phyloP scores from a whole-genome alignment of 2,797 vertebrate species.

The Enteromius unitaeniatus region DNA sequence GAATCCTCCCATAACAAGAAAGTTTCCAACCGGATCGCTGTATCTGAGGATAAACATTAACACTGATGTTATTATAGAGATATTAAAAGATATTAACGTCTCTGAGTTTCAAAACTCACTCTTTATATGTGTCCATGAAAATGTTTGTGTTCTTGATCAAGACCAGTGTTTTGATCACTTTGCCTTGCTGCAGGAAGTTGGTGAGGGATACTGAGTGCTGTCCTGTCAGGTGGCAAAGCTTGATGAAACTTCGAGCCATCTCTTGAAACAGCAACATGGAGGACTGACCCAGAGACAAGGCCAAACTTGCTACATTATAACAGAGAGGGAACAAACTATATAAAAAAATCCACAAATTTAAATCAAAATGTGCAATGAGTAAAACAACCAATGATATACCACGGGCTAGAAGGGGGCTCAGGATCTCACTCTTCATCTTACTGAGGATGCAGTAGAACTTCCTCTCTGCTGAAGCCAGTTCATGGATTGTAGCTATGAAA shows the following conservation, averaged over 20 bases:
- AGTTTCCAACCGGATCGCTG: conserved; percentile 86
- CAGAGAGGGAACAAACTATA: background rate
- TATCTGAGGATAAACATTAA: conserved; percentile 76
- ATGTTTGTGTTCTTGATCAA: conserved; percentile 85
- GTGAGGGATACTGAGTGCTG: conserved; percentile 88
- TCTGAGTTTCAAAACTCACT: conserved; percentile 76
- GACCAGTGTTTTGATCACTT: conserved; percentile 84
- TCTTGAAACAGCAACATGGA: conserved; percentile 85
- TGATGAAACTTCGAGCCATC: conserved; percentile 86
- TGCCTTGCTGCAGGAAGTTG: conserved; percentile 83
- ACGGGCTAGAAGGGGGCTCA: conserved; percentile 83
- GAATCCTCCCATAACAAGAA: conserved; percentile 95
- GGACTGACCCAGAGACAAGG: conserved; percentile 69
- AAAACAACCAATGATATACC: conserved; percentile 73
- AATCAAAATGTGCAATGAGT: background rate
- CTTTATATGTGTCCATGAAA: conserved; percentile 90
- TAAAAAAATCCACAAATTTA: background rate
- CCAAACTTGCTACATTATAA: conserved; percentile 76
- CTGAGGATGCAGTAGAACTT: conserved; percentile 86
- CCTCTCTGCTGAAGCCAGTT: conserved; percentile 90
- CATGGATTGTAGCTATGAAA: conserved; percentile 89
- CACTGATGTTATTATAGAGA: background rate
- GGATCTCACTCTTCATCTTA: conserved; percentile 83
- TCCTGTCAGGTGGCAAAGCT: conserved; percentile 87
- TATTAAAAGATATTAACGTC: background rate